A percentile compares a stretch with the other conserved stretches of the same genome.
Evolutionary conservation across 2,888 invertebrate genomes (phyloP).

Genomic region (Limnephilus lunatus): DNA sequence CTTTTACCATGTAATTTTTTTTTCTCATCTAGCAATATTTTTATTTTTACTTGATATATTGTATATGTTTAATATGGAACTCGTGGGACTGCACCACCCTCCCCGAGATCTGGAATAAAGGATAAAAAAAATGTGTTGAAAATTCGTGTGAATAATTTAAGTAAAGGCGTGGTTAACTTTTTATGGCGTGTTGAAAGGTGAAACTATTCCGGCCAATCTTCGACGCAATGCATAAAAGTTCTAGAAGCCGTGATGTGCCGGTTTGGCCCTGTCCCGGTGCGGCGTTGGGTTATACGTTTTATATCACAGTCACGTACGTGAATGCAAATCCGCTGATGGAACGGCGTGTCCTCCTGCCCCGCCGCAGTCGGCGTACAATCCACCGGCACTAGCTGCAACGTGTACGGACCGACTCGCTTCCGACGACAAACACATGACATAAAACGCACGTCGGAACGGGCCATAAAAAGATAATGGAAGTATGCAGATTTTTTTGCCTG

Average conservation of each 20-base stretch:
- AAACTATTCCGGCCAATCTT: not conserved
- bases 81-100: no score
- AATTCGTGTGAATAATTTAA: no score
- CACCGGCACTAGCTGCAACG: not conserved
- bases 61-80: no score
- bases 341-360: not conserved
- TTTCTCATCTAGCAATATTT: no score
- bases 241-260: not conserved
- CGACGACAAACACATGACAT: not conserved
- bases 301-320: not conserved
- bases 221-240: not conserved
- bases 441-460: not conserved
- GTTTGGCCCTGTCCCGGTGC: not conserved
- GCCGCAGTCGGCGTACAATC: not conserved
- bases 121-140: no score
- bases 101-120: no score
- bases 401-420: not conserved
- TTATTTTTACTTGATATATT: no score
- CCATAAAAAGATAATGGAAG: not conserved
- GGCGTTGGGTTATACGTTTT: not conserved
- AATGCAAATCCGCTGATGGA: constrained; percentile 42
- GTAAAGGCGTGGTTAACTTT: not conserved
- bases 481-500: not conserved
- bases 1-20: no score
- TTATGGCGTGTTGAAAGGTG: not conserved